A percentile compares a stretch with the other conserved stretches of the same genome.
phyloP scores from a whole-genome alignment of 2,797 vertebrate genomes.

The Cyprinella venusta region DNA sequence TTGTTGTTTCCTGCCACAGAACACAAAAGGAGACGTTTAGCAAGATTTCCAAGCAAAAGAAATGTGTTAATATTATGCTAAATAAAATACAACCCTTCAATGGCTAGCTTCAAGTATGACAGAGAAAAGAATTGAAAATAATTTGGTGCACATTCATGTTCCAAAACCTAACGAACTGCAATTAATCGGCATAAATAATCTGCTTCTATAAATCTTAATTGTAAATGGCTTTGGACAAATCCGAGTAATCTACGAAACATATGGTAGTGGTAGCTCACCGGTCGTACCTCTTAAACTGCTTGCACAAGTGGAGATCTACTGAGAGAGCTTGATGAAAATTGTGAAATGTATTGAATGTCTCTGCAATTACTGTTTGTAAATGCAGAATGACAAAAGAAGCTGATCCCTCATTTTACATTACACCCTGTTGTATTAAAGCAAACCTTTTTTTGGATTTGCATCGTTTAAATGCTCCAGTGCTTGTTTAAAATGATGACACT shows the following conservation, averaged over 20 bases:
- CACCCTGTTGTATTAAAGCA: not conserved
- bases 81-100: not conserved
- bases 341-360: not conserved
- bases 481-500: not conserved
- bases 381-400: not conserved
- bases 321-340: not conserved
- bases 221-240: not conserved
- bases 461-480: not conserved
- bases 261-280: not conserved
- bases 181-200: not conserved
- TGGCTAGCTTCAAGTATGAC: not conserved
- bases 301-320: not conserved
- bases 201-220: not conserved
- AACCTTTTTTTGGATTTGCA: not conserved
- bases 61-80: no score
- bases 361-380: not conserved
- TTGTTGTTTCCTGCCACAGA: not conserved
- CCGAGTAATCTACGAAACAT: not conserved
- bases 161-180: not conserved
- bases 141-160: not conserved
- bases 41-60: not conserved
- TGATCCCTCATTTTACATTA: not conserved
- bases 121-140: not conserved
- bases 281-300: not conserved
- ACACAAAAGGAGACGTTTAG: not conserved